Evolutionary conservation across 64 coral and sea anemone species (phyloP).

Genomic region (Pachyseris speciosa): DNA sequence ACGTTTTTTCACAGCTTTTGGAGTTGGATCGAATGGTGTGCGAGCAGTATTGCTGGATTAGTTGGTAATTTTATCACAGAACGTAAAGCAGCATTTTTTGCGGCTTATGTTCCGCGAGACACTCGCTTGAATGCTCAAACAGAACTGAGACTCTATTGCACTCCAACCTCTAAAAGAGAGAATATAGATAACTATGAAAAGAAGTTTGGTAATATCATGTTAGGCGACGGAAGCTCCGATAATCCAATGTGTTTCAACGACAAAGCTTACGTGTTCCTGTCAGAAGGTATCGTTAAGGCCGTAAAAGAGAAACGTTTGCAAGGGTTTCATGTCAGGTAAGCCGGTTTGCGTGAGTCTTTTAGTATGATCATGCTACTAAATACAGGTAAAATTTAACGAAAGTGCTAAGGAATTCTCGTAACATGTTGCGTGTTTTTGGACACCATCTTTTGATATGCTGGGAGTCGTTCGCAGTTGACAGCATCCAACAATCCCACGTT

Average conservation of each 20-base stretch:
- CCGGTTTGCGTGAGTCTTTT: neutral
- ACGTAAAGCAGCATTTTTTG: neutral
- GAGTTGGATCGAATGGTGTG: neutral
- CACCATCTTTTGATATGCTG: too few species aligned
- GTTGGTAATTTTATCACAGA: neutral
- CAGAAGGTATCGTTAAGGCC: neutral
- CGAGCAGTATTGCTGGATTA: neutral
- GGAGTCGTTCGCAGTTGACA: too few species aligned
- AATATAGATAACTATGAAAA: neutral
- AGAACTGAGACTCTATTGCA: neutral
- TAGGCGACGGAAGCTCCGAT: neutral
- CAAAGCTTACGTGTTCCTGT: neutral
- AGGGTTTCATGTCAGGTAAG: neutral
- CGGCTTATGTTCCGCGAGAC: neutral
- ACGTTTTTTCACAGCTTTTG: neutral
- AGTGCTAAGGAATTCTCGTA: too few species aligned
- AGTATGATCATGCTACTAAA: neutral
- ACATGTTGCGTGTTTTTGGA: too few species aligned
- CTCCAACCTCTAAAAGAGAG: neutral
- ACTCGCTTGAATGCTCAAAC: neutral
- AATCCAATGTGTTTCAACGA: neutral
- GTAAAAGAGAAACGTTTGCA: neutral
- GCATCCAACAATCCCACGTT: too few species aligned
- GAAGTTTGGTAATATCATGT: neutral
- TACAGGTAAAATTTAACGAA: too few species aligned